Base-by-base conservation (phyloP, 2,113 vertebrate species). In the Myrmophylax atrothorax region DNA sequence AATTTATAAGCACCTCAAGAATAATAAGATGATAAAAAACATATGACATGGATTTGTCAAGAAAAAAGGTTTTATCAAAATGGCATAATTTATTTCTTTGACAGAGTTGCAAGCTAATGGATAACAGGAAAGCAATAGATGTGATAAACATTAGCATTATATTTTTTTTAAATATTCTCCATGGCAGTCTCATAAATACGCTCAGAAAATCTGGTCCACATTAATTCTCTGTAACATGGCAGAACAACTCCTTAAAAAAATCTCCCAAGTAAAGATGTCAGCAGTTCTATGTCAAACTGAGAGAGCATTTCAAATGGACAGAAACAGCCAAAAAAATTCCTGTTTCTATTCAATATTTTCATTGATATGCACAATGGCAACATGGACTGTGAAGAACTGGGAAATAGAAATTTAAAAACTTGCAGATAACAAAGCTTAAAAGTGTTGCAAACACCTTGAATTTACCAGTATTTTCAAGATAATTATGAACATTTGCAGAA, bases 21-120 rank as follows among this genome's bases (percentile, higher is more conserved):
- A 83, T 91, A 97, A 79, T 73, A 92, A 62, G 42, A 88, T 83
- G 75, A 96, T 96, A 96, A 93, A 93, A 97, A 96, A 79, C 95
- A 97, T 37, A 94, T 94, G 90, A 90, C 28, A 83, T 24, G 23
- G 62, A 94, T 97, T 95, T 94, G 75, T 95, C 59, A 94, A 50
- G 88, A 40, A 85, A 90, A 90, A 90, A 79, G 60, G 15, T 88
- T 92, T 44, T 69, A 90, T 93, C 78, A 86, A 93, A 93, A 23
- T 4, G 14, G 15, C n/a, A 79, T 72, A 69, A 92, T 92, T 94
- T 96, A 95, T 92, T 94, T 83, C 40, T 85, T 85, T 90, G 88
- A 97, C 95, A 94, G 75, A 95, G 70, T 29, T 96, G 90, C 2
- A 10, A 94, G 88, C 49, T 92, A 96, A 97, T 86, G 94, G 78